phyloP scores from a whole-genome alignment of 2,888 invertebrate genomes.

The Congeria kusceri region DNA sequence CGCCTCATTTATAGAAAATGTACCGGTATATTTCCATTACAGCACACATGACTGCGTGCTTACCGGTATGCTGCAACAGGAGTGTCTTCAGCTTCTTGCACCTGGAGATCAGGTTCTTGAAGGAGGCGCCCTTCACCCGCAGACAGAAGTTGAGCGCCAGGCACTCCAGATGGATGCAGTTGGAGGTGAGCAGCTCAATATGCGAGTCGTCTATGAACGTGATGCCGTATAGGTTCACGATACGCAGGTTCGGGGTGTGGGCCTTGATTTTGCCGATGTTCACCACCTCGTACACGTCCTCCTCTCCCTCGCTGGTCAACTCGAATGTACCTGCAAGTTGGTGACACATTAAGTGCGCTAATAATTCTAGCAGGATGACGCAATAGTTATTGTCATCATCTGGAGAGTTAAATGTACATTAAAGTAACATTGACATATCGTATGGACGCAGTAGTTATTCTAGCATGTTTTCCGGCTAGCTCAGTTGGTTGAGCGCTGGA shows the following conservation, averaged over 20 bases:
- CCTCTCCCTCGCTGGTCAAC: conserved; percentile 94
- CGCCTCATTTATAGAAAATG: too few relatives aligned
- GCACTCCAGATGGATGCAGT: conserved; percentile 98
- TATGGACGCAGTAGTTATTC: too few relatives aligned
- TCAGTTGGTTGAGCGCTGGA: too few relatives aligned
- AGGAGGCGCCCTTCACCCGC: conserved; percentile 97
- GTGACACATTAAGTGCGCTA: too few relatives aligned
- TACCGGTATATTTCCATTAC: too few relatives aligned
- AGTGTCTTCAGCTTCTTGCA: conserved; percentile 96
- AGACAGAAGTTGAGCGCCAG: conserved; percentile 98
- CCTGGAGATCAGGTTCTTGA: conserved; percentile 96
- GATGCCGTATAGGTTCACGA: conserved; percentile 99
- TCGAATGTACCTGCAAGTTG: conserved; percentile 85
- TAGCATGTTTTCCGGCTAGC: too few relatives aligned
- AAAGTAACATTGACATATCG: too few relatives aligned
- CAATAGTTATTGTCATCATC: too few relatives aligned
- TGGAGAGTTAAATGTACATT: too few relatives aligned
- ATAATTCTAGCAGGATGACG: too few relatives aligned
- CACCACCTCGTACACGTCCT: conserved; percentile 93
- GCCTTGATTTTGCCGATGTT: conserved; percentile 99
- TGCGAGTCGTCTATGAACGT: conserved; percentile 99
- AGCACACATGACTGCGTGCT: conserved; percentile 54
- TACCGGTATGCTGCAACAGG: conserved; percentile 98
- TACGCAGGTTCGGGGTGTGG: conserved; percentile 98
- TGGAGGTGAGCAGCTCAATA: conserved; percentile 95